These are phyloP conservation scores for Clavelina lepadiformis DNA, from an alignment of 23 tunicate species.

Conservation along the genomic window DNA sequence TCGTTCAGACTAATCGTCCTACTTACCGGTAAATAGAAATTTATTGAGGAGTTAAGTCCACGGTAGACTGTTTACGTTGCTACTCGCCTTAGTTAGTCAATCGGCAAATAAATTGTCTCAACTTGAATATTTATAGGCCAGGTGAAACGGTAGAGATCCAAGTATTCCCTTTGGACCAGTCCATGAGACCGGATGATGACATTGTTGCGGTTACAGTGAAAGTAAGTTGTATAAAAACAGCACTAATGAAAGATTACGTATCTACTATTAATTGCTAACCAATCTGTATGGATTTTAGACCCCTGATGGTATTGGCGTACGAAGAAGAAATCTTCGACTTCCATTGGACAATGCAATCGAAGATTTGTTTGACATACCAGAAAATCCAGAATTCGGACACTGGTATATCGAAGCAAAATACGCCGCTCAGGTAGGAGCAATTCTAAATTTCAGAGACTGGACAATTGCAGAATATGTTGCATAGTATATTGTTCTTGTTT, in stretches of 20 bases:
- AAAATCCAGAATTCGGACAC: slow-evolving; percentile 43
- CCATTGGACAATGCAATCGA: slow-evolving; percentile 7
- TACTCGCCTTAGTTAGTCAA: too few species aligned
- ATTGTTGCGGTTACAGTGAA: neutral
- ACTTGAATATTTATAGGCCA: slow-evolving; percentile 38
- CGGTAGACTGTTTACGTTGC: neutral
- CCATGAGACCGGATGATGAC: slow-evolving; percentile 9
- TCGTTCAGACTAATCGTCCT: slow-evolving; percentile 40
- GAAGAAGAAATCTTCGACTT: neutral
- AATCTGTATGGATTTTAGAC: slow-evolving; percentile 10
- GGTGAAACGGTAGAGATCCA: slow-evolving; percentile 25
- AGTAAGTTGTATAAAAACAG: neutral
- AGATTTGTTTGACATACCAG: slow-evolving; percentile 19
- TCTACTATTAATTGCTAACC: neutral
- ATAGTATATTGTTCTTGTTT: too few species aligned
- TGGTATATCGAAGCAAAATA: slow-evolving; percentile 59
- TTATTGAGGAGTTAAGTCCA: neutral
- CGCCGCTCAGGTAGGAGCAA: too few species aligned
- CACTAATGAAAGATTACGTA: neutral
- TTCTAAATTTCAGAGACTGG: too few species aligned
- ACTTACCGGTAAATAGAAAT: slow-evolving; percentile 35
- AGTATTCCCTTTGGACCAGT: slow-evolving; percentile 26
- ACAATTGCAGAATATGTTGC: too few species aligned
- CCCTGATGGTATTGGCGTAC: slow-evolving; percentile 43
- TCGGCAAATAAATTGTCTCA: neutral